Conservation (phyloP, 2,888 invertebrate species). For the Trileptium ribeirensis region DNA sequence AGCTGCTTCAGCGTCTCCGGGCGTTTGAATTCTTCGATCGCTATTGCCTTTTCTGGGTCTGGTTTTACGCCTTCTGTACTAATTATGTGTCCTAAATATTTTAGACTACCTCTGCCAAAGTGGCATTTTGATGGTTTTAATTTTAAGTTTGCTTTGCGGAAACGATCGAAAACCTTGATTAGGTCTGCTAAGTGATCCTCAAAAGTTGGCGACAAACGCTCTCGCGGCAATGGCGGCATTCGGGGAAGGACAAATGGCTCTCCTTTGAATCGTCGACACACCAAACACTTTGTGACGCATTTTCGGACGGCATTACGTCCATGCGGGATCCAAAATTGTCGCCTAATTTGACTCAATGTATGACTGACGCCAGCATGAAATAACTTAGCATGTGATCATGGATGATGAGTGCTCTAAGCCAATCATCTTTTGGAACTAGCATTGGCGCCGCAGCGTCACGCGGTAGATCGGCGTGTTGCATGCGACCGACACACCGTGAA, state of each 20-base stretch:
- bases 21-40: no score
- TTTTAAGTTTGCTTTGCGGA: no score
- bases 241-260: neutral
- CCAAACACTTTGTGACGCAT: neutral
- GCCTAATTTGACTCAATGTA: neutral
- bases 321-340: slow-evolving; percentile 2
- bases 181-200: no score
- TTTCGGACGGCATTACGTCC: neutral
- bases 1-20: no score
- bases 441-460: neutral
- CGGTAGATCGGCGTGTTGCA: neutral
- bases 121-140: no score
- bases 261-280: neutral
- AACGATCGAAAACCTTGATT: no score
- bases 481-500: neutral
- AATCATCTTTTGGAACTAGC: slow-evolving; percentile 5
- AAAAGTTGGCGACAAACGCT: neutral
- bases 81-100: no score
- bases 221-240: neutral
- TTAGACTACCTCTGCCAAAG: no score
- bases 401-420: neutral
- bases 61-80: no score
- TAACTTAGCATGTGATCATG: neutral
- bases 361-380: slow-evolving; percentile 8
- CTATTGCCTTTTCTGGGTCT: no score